Evolutionary conservation across 2,113 vertebrate genomes (phyloP).

Genomic region (Forbesichthys agassizii): DNA sequence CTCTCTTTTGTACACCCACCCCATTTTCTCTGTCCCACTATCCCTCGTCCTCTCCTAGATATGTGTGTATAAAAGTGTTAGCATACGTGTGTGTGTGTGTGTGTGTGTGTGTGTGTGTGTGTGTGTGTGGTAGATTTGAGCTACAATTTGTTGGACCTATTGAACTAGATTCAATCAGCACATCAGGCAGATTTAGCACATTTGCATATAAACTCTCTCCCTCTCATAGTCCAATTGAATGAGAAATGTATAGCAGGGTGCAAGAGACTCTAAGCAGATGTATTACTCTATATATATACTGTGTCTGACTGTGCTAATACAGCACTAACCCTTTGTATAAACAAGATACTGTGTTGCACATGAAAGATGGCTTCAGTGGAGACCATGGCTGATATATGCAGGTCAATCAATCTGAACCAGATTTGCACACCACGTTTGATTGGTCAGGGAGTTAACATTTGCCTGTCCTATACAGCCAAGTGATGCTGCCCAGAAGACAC

Average conservation of each 20-base stretch:
- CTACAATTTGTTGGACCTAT: neutral
- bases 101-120: conserved; percentile 12
- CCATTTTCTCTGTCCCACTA: conserved; percentile 24
- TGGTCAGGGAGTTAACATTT: neutral
- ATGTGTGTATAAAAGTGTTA: neutral
- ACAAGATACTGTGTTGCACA: neutral
- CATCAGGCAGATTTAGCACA: neutral
- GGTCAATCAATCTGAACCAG: neutral
- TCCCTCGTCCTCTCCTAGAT: conserved; percentile 4
- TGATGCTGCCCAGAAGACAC: neutral
- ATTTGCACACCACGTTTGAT: neutral
- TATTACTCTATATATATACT: conserved; percentile 6
- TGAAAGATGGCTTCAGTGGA: neutral
- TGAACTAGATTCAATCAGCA: conserved; percentile 41
- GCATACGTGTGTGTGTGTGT: neutral
- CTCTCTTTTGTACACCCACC: conserved; percentile 6
- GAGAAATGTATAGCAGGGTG: conserved; percentile 36
- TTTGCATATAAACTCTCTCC: conserved; percentile 7
- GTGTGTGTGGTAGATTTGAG: neutral
- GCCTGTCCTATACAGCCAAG: neutral
- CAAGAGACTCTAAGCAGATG: neutral
- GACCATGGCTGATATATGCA: too few relatives aligned
- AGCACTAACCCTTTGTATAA: too few relatives aligned
- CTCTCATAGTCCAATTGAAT: conserved; percentile 7
- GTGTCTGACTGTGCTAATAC: too few relatives aligned